Evolutionary conservation across 2,797 vertebrate species (phyloP).

Genomic region (Luscinia megarhynchos): DNA sequence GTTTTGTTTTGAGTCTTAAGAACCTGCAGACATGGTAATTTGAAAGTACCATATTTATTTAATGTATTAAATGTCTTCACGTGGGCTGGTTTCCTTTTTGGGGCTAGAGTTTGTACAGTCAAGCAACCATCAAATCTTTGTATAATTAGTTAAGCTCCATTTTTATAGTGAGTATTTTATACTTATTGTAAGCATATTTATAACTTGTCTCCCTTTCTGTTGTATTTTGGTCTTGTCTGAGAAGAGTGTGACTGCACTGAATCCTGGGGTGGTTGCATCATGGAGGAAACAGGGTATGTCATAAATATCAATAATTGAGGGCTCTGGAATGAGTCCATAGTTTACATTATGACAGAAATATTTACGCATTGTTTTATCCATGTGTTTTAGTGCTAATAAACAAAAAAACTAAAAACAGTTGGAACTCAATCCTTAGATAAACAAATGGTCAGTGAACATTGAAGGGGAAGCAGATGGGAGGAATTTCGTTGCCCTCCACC

Average conservation of each 20-base stretch:
- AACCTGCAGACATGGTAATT: background rate
- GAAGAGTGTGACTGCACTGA: conserved; percentile 95
- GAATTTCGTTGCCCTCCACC: background rate
- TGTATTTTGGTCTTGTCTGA: conserved; percentile 71
- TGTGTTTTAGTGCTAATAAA: background rate
- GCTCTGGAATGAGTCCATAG: background rate
- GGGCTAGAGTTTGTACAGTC: background rate
- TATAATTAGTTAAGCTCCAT: background rate
- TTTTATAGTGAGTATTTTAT: background rate
- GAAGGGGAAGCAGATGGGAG: background rate
- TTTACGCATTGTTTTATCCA: background rate
- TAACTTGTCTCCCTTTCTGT: conserved; percentile 54
- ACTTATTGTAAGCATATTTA: conserved; percentile 18
- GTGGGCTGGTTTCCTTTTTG: background rate
- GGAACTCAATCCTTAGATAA: background rate
- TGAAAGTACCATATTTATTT: background rate
- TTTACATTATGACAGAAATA: background rate
- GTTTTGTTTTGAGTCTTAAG: background rate
- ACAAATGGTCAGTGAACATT: background rate
- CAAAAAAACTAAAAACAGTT: background rate
- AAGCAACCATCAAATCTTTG: background rate
- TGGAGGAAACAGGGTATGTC: conserved; percentile 97
- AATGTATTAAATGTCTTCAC: background rate
- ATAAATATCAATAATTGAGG: background rate
- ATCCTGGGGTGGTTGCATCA: conserved; percentile 94